These are phyloP conservation scores for Cordilura impudica DNA, from an alignment of 2,888 invertebrate genomes.

Conservation along the genomic window DNA sequence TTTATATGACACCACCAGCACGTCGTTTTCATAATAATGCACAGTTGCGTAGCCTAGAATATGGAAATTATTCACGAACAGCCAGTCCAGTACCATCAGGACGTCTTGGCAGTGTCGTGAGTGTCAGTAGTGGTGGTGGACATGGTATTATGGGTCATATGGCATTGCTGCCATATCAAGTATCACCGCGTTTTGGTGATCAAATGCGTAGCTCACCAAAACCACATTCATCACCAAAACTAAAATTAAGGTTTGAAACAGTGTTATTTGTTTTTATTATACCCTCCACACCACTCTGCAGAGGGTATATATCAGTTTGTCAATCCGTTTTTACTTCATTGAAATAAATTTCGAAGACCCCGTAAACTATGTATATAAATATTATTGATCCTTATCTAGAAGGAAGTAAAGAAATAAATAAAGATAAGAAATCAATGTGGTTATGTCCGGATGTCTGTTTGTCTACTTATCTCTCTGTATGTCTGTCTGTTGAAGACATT, in stretches of 20 bases:
- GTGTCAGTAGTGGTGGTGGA: constrained; percentile 79
- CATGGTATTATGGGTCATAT: constrained; percentile 63
- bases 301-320: no score
- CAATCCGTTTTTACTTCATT: no score
- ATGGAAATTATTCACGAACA: constrained; percentile 70
- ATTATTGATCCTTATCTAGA: no score
- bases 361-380: no score
- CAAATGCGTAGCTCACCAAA: constrained; percentile 80
- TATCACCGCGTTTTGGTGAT: constrained; percentile 81
- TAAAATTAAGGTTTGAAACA: constrained; percentile 88
- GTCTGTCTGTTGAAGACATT: no score
- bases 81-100: constrained; percentile 80
- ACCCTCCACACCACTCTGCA: no score
- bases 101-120: constrained; percentile 82
- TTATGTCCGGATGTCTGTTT: no score
- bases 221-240: constrained; percentile 91
- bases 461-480: no score
- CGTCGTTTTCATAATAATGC: constrained; percentile 79
- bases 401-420: no score
- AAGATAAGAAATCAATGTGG: no score
- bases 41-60: constrained; percentile 65
- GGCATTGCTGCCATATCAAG: constrained; percentile 78
- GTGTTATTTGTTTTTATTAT: no score
- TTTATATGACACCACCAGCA: constrained; percentile 85
- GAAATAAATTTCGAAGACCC: no score